phyloP scores from a whole-genome alignment of 2,113 vertebrate species.

The Scomber japonicus region DNA sequence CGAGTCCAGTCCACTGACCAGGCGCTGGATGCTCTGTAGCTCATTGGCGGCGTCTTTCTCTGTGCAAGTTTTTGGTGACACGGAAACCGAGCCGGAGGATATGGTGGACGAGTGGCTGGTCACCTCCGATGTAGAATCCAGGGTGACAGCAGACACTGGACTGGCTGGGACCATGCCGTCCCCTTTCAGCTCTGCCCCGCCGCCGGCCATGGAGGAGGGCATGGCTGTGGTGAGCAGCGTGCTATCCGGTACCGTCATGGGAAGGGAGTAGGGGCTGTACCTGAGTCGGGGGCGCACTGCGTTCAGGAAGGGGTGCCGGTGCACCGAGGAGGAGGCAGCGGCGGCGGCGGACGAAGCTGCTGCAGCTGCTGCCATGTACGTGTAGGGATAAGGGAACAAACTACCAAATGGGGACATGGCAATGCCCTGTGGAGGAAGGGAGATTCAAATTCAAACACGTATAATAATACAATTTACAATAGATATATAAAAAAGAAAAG shows the following conservation, averaged over 20 bases:
- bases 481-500: neutral
- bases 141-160: constrained; percentile 87
- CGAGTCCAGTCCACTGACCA: constrained; percentile 95
- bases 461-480: neutral
- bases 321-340: constrained; percentile 86
- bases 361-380: constrained; percentile 95
- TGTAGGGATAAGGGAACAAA: constrained; percentile 96
- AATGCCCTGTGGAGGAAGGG: constrained; percentile 87
- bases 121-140: constrained; percentile 95
- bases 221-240: constrained; percentile 89
- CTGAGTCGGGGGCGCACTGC: constrained; percentile 93
- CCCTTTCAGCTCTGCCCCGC: constrained; percentile 84
- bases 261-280: constrained; percentile 96
- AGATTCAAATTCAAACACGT: constrained; percentile 6
- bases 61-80: constrained; percentile 91
- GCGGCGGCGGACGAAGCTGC: constrained; percentile 89
- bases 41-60: constrained; percentile 94
- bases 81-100: constrained; percentile 90
- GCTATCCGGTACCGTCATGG: constrained; percentile 91
- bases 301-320: constrained; percentile 94
- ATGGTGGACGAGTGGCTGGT: constrained; percentile 93
- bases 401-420: constrained; percentile 97
- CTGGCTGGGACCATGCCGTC: constrained; percentile 84
- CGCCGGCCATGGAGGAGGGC: constrained; percentile 84
- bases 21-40: constrained; percentile 96